These are phyloP conservation scores for Hydrolagus affinis DNA, from an alignment of 2,113 vertebrate species.

Conservation along the genomic window DNA sequence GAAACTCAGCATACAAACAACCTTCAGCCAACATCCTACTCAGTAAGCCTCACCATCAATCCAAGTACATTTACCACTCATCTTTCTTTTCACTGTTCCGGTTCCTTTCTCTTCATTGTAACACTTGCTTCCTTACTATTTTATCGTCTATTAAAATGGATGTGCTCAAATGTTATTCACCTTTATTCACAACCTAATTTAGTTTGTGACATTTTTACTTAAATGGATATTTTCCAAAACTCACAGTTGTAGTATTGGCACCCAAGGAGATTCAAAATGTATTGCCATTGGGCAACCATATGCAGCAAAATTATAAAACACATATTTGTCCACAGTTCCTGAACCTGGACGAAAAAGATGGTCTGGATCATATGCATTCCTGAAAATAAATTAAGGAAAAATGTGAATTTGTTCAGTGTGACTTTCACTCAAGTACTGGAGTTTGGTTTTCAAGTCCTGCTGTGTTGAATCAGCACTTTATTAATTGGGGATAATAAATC, in stretches of 20 bases:
- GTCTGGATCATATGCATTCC: slow-evolving; percentile 33
- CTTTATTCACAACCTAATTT: not conserved
- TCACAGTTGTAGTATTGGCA: slow-evolving; percentile 36
- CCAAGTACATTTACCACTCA: not conserved
- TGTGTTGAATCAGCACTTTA: no score
- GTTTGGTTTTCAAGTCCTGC: no score
- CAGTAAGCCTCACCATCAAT: not conserved
- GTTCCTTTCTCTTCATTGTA: no score
- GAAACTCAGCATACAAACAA: not conserved
- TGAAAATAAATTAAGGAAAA: not conserved
- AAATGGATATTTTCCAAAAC: not conserved
- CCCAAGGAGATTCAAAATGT: slow-evolving; percentile 30
- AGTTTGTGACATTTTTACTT: not conserved
- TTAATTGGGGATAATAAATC: no score
- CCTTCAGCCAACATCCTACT: not conserved
- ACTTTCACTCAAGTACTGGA: not conserved
- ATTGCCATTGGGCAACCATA: slow-evolving; percentile 35
- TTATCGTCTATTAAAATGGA: no score
- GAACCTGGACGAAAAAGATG: not conserved
- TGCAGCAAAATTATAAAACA: slow-evolving; percentile 19
- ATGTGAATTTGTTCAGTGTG: not conserved
- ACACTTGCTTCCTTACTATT: no score
- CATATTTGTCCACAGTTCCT: slow-evolving; percentile 21
- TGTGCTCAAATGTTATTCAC: not conserved
- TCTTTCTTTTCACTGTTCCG: not conserved